Evolutionary conservation across 2,888 invertebrate species (phyloP).

Genomic region (Tachina lurida): DNA sequence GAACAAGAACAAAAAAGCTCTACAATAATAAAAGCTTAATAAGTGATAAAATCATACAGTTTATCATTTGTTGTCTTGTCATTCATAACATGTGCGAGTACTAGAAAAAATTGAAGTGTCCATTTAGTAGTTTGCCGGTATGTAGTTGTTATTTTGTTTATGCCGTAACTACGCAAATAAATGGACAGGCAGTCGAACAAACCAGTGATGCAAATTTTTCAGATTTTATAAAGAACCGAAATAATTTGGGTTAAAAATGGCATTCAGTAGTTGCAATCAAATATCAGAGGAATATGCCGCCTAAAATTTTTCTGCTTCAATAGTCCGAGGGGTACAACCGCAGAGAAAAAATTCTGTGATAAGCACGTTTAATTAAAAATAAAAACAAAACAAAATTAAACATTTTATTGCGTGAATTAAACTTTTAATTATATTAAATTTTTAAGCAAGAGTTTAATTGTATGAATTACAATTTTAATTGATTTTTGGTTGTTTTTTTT

Average conservation of each 20-base stretch:
- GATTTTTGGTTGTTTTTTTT: too few relatives aligned
- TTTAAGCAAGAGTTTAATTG: too few relatives aligned
- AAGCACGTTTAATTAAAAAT: too few relatives aligned
- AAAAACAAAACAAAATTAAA: too few relatives aligned
- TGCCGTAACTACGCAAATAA: slow-evolving; percentile 19
- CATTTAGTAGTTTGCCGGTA: slow-evolving; percentile 62
- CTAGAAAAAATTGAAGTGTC: slow-evolving; percentile 65
- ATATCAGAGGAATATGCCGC: too few relatives aligned
- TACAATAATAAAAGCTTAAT: slow-evolving; percentile 62
- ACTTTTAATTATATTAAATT: too few relatives aligned
- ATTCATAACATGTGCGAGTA: slow-evolving; percentile 69
- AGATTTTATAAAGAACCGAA: neutral
- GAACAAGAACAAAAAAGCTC: slow-evolving; percentile 23
- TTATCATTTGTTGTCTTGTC: slow-evolving; percentile 69
- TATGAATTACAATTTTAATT: too few relatives aligned
- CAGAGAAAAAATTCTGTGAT: too few relatives aligned
- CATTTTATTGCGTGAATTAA: too few relatives aligned
- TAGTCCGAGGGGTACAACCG: too few relatives aligned
- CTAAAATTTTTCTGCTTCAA: too few relatives aligned
- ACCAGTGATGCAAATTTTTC: neutral
- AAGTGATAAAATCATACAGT: slow-evolving; percentile 68
- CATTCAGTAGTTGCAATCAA: too few relatives aligned
- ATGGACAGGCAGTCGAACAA: slow-evolving; percentile 26
- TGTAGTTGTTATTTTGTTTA: slow-evolving; percentile 30
- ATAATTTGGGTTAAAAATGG: neutral